Conservation (phyloP, 2,113 vertebrate genomes). For the Podarcis muralis region DNA sequence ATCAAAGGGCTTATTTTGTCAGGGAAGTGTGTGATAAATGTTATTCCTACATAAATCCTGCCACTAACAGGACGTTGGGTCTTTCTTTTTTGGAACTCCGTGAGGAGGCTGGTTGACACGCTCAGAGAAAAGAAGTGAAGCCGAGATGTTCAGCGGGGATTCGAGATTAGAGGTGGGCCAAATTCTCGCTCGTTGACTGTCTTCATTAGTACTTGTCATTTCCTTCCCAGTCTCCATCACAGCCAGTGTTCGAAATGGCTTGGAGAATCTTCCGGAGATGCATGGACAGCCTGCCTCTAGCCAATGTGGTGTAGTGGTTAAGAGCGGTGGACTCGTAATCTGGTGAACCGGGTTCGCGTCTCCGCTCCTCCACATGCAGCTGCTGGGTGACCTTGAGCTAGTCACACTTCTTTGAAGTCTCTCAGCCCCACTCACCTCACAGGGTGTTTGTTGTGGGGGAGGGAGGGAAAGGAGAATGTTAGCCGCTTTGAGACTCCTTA, state of each 20-base stretch:
- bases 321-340: too few relatives aligned
- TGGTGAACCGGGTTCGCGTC: too few relatives aligned
- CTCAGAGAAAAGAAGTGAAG: constrained; percentile 43
- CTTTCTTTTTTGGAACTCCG: constrained; percentile 42
- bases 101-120: constrained; percentile 26
- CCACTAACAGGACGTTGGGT: constrained; percentile 39
- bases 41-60: constrained; percentile 50
- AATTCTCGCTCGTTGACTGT: not conserved
- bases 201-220: not conserved
- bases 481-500: too few relatives aligned
- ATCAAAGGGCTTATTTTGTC: constrained; percentile 61
- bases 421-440: too few relatives aligned
- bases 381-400: too few relatives aligned
- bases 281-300: too few relatives aligned
- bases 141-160: constrained; percentile 24
- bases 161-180: not conserved
- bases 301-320: too few relatives aligned
- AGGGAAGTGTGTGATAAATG: constrained; percentile 59
- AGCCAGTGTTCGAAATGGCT: too few relatives aligned
- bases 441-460: too few relatives aligned
- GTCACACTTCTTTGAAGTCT: too few relatives aligned
- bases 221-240: not conserved
- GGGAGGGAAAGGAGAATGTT: too few relatives aligned
- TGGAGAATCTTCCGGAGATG: not conserved
- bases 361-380: too few relatives aligned